Percentiles rank a stretch among this genome's conserved stretches.
Conservation (phyloP, 2,888 invertebrate species). For the Drosophila testacea region DNA sequence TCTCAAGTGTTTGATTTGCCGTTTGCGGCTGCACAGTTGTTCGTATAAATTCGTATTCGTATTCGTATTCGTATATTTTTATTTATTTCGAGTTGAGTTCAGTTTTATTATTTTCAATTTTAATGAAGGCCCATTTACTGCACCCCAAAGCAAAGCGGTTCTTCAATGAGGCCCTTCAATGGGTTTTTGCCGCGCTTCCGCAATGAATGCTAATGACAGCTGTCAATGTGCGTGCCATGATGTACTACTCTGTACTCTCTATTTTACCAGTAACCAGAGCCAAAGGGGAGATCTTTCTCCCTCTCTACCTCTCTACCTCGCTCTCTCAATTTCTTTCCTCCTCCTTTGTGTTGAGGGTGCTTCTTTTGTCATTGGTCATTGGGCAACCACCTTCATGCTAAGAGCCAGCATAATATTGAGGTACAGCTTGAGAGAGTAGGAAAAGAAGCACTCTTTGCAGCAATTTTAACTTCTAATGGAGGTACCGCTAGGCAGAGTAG, state of each 20-base stretch:
- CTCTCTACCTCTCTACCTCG: not conserved
- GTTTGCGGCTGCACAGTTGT: slow-evolving; percentile 60
- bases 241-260: slow-evolving; percentile 58
- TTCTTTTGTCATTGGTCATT: slow-evolving; percentile 23
- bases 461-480: not conserved
- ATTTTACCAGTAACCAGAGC: not conserved
- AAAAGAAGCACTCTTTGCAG: not conserved
- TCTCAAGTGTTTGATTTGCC: slow-evolving; percentile 78
- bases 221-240: slow-evolving; percentile 78
- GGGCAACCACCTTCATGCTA: slow-evolving; percentile 43
- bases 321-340: not conserved
- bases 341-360: slow-evolving; percentile 36
- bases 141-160: slow-evolving; percentile 46
- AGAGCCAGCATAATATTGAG: slow-evolving; percentile 13
- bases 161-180: slow-evolving; percentile 48
- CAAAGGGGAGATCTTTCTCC: not conserved
- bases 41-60: slow-evolving; percentile 3
- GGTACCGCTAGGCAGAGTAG: not conserved
- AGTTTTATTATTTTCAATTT: slow-evolving; percentile 77
- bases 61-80: too few relatives aligned
- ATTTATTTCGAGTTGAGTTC: slow-evolving; percentile 20
- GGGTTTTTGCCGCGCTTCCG: slow-evolving; percentile 72
- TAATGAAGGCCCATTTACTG: slow-evolving; percentile 77
- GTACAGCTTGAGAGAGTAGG: not conserved
- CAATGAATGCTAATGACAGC: slow-evolving; percentile 80